phyloP scores from a whole-genome alignment of 2,113 vertebrate genomes.

The Limanda limanda region DNA sequence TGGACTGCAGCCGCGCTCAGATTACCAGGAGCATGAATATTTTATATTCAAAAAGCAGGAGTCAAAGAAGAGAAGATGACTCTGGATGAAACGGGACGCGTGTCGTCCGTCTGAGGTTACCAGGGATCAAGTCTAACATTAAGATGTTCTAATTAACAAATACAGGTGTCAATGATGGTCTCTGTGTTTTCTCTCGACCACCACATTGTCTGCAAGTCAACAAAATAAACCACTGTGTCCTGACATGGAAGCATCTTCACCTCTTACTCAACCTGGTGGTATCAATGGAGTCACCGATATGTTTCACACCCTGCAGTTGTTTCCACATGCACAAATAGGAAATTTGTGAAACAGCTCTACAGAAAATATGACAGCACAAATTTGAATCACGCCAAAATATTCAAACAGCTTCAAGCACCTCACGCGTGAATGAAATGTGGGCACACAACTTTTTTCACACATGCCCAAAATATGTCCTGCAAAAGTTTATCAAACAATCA shows the following conservation, averaged over 20 bases:
- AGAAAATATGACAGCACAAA: too few species aligned
- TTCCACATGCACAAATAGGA: too few species aligned
- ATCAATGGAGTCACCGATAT: too few species aligned
- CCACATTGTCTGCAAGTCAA: conserved; percentile 12
- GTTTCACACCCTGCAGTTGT: background rate
- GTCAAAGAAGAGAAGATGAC: conserved; percentile 45
- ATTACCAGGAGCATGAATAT: conserved; percentile 78
- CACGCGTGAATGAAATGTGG: background rate
- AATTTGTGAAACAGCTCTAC: too few species aligned
- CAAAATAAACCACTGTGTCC: conserved; percentile 57
- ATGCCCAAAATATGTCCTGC: too few species aligned
- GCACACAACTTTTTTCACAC: too few species aligned
- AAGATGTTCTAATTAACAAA: conserved; percentile 46
- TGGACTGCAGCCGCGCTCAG: conserved; percentile 50
- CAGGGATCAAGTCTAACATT: conserved; percentile 31
- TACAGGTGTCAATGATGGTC: conserved; percentile 23
- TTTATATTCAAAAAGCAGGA: conserved; percentile 76
- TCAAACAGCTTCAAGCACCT: background rate
- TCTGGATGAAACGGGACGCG: conserved; percentile 53
- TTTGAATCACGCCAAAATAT: background rate
- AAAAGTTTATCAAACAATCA: too few species aligned
- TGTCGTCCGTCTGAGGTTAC: conserved; percentile 37
- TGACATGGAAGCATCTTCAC: conserved; percentile 64
- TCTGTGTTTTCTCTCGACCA: background rate
- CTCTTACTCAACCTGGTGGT: too few species aligned